Evolutionary conservation across 2,113 vertebrate species (phyloP).

Genomic region (Lamprologus speciosus): DNA sequence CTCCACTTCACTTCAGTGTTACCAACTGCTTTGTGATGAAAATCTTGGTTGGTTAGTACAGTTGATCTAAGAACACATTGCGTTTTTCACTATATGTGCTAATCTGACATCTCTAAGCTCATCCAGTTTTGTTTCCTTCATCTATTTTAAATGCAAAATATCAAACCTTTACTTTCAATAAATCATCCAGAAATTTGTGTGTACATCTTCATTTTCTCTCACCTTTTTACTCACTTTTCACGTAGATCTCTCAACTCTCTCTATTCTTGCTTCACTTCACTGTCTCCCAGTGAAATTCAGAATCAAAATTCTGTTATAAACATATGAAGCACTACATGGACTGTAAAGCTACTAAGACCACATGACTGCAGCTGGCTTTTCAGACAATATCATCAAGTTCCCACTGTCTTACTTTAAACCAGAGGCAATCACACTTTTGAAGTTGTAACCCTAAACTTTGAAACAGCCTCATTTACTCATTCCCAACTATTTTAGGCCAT

Average conservation of each 20-base stretch:
- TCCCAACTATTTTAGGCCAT: not conserved
- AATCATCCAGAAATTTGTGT: not conserved
- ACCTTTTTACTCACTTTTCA: not conserved
- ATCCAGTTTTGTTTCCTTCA: not conserved
- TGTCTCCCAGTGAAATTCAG: not conserved
- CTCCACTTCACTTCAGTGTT: not conserved
- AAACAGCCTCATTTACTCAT: not conserved
- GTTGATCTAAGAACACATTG: not conserved
- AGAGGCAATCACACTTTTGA: not conserved
- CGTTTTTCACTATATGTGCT: not conserved
- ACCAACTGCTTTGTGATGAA: not conserved
- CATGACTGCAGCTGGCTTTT: not conserved
- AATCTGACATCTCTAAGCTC: not conserved
- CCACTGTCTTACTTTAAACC: not conserved
- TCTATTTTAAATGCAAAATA: not conserved
- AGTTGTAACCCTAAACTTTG: not conserved
- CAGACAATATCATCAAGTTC: not conserved
- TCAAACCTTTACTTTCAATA: not conserved
- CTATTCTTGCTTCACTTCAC: not conserved
- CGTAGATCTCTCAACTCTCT: not conserved
- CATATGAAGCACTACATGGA: not conserved
- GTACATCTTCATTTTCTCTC: not conserved
- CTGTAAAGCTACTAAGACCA: not conserved
- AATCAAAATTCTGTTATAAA: not conserved
- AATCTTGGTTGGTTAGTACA: not conserved